Conservation (phyloP, 2,113 vertebrate species). For the Eretmochelys imbricata region DNA sequence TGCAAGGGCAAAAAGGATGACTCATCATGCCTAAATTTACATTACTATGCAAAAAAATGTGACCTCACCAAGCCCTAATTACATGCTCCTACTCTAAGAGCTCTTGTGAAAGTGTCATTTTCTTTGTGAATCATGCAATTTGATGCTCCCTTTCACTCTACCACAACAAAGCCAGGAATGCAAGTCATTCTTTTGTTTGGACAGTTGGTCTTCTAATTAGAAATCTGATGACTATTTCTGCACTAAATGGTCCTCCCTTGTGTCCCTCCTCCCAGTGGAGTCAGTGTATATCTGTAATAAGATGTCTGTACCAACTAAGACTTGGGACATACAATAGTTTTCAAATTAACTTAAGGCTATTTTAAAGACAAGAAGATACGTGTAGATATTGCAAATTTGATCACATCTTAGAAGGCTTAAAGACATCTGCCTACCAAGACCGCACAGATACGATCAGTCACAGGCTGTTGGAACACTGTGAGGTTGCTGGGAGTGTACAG, state of each 20-base stretch:
- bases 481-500: not conserved
- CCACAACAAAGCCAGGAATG: slow-evolving; percentile 43
- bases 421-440: not conserved
- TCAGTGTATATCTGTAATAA: slow-evolving; percentile 3
- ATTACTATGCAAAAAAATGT: slow-evolving; percentile 6
- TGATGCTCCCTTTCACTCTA: slow-evolving; percentile 58
- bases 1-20: not conserved
- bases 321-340: not conserved
- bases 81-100: not conserved
- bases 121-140: slow-evolving; percentile 67
- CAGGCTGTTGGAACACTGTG: not conserved
- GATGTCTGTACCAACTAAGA: not conserved
- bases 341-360: not conserved
- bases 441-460: not conserved
- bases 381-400: not conserved
- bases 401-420: not conserved
- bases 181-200: slow-evolving; percentile 56
- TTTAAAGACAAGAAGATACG: not conserved
- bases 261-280: not conserved
- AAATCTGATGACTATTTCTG: slow-evolving; percentile 57
- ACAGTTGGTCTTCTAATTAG: slow-evolving; percentile 56
- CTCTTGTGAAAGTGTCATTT: slow-evolving; percentile 38
- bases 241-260: slow-evolving; percentile 46
- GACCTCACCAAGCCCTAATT: slow-evolving; percentile 36
- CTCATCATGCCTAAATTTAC: not conserved